Conservation (phyloP, 2,113 vertebrate species). For the Carassius gibelio region DNA sequence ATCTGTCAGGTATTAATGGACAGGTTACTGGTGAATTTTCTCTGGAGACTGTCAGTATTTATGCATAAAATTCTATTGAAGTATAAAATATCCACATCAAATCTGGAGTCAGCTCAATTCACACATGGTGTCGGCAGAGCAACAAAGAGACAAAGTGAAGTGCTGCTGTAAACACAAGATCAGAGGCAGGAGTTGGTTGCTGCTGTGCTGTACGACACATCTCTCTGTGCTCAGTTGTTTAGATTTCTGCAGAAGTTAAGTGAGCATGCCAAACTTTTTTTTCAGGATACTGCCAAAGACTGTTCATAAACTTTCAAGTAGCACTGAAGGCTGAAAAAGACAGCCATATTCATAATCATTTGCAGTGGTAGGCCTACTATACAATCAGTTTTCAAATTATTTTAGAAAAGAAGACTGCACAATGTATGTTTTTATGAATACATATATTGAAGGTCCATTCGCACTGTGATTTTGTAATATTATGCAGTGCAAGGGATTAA, state of each 20-base stretch:
- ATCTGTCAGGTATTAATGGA: neutral
- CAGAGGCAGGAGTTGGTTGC: slow-evolving; percentile 11
- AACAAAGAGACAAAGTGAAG: slow-evolving; percentile 1
- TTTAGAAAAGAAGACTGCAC: too few relatives aligned
- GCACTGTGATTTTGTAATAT: too few relatives aligned
- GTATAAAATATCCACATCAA: slow-evolving; percentile 18
- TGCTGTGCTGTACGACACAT: neutral
- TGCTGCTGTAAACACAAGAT: slow-evolving; percentile 24
- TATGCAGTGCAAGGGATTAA: too few relatives aligned
- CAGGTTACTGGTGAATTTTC: neutral
- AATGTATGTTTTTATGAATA: too few relatives aligned
- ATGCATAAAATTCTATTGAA: neutral
- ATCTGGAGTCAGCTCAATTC: slow-evolving; percentile 34
- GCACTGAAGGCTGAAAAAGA: neutral
- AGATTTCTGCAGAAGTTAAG: neutral
- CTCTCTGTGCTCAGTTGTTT: slow-evolving; percentile 24
- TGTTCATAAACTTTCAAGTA: neutral
- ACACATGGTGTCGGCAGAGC: neutral
- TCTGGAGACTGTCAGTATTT: neutral
- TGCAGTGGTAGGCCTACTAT: too few relatives aligned
- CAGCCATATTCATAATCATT: neutral
- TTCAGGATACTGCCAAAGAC: neutral
- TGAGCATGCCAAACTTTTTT: slow-evolving; percentile 17
- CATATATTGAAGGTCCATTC: too few relatives aligned
- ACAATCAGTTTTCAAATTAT: neutral